A percentile compares a stretch with the other conserved stretches of the same genome.
Evolutionary conservation across 2,113 vertebrate species (phyloP).

Genomic region (Terrapene triunguis): DNA sequence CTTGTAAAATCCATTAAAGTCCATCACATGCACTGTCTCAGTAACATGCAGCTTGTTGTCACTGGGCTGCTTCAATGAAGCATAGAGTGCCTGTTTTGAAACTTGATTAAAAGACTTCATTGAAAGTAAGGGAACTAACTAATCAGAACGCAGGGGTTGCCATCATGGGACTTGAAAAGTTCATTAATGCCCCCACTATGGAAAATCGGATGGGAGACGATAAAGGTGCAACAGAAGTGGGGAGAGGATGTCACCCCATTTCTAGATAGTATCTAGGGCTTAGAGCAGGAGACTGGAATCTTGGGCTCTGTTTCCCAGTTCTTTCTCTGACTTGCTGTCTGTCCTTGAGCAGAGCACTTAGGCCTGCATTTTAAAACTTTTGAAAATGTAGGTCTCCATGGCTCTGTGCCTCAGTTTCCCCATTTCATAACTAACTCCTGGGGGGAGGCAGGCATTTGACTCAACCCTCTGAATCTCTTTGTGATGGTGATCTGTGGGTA

Average conservation of each 20-base stretch:
- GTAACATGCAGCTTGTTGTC: slow-evolving; percentile 75
- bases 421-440: background rate
- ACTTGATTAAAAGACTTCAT: slow-evolving; percentile 82
- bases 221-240: slow-evolving; percentile 14
- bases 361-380: background rate
- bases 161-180: slow-evolving; percentile 73
- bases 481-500: background rate
- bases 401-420: background rate
- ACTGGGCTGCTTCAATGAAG: slow-evolving; percentile 76
- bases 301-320: background rate
- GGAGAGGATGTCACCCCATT: background rate
- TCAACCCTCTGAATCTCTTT: background rate
- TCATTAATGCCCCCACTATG: slow-evolving; percentile 59
- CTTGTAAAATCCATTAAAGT: slow-evolving; percentile 80
- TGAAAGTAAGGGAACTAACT: slow-evolving; percentile 74
- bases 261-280: background rate
- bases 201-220: slow-evolving; percentile 23
- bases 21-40: slow-evolving; percentile 76
- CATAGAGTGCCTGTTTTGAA: slow-evolving; percentile 77
- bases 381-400: background rate
- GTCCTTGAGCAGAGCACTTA: background rate
- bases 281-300: background rate
- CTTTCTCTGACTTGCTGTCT: slow-evolving; percentile 42
- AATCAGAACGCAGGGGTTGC: slow-evolving; percentile 68
- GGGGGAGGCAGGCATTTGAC: background rate